phyloP scores from a whole-genome alignment of 2,113 vertebrate species.

The Garra rufa region DNA sequence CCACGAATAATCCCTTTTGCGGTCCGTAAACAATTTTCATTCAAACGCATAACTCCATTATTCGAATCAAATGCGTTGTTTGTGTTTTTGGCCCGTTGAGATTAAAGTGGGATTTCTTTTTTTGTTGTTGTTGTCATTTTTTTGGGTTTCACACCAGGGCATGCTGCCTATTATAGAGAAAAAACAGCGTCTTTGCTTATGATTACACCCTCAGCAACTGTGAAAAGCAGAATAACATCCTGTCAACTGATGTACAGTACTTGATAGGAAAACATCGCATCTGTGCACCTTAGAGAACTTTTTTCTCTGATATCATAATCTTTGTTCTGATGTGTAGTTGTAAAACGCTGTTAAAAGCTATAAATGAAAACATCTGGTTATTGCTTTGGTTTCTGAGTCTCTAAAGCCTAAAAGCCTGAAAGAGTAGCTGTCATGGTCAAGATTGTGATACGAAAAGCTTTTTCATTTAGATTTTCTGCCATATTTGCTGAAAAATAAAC shows the following conservation, averaged over 20 bases:
- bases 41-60: slow-evolving; percentile 37
- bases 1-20: slow-evolving; percentile 59
- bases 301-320: slow-evolving; percentile 1
- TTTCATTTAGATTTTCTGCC: neutral
- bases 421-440: neutral
- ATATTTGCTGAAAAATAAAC: neutral
- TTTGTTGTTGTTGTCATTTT: slow-evolving; percentile 19
- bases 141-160: slow-evolving; percentile 19
- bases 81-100: slow-evolving; percentile 30
- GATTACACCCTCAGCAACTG: slow-evolving; percentile 41
- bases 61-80: slow-evolving; percentile 49
- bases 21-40: slow-evolving; percentile 52
- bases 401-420: neutral
- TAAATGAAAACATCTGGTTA: neutral
- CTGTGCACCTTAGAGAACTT: slow-evolving; percentile 2
- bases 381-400: neutral
- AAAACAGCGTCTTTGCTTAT: slow-evolving; percentile 25
- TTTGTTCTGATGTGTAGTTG: slow-evolving; percentile 13
- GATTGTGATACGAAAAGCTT: neutral
- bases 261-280: slow-evolving; percentile 32
- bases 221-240: slow-evolving; percentile 31
- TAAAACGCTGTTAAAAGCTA: neutral
- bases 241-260: slow-evolving; percentile 31
- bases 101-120: slow-evolving; percentile 35
- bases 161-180: slow-evolving; percentile 39